Conservation (phyloP, 2,797 vertebrate species). For the Pitangus sulphuratus region DNA sequence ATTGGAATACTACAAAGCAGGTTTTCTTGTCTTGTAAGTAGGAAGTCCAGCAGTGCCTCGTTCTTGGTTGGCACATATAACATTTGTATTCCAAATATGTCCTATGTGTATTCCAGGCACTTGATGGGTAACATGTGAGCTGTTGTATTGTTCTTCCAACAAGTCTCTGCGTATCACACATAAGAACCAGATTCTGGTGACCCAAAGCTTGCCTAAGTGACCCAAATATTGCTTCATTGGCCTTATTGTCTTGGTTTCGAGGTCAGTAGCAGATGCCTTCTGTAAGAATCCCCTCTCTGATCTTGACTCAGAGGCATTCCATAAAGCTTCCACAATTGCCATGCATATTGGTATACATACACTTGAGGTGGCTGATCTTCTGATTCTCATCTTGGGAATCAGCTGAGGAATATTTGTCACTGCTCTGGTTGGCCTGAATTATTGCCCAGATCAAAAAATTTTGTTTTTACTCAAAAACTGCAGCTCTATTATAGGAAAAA, state of each 20-base stretch:
- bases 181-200: neutral
- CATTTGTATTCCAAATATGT: neutral
- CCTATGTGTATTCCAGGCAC: neutral
- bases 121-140: neutral
- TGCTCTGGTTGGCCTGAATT: neutral
- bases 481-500: neutral
- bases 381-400: neutral
- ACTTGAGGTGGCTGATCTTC: neutral
- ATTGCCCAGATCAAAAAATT: neutral
- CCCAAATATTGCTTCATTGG: neutral
- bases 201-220: neutral
- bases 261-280: neutral
- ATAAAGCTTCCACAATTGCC: neutral
- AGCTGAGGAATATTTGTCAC: neutral
- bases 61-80: neutral
- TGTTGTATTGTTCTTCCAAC: neutral
- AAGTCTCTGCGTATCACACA: neutral
- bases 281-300: neutral
- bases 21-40: neutral
- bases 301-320: neutral
- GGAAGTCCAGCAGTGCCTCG: neutral
- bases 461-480: neutral
- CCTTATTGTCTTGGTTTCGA: neutral
- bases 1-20: neutral
- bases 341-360: rapidly evolving